A percentile compares a stretch with the other conserved stretches of the same genome.
phyloP scores from a whole-genome alignment of 2,113 vertebrate genomes.

The Brachyistius frenatus region DNA sequence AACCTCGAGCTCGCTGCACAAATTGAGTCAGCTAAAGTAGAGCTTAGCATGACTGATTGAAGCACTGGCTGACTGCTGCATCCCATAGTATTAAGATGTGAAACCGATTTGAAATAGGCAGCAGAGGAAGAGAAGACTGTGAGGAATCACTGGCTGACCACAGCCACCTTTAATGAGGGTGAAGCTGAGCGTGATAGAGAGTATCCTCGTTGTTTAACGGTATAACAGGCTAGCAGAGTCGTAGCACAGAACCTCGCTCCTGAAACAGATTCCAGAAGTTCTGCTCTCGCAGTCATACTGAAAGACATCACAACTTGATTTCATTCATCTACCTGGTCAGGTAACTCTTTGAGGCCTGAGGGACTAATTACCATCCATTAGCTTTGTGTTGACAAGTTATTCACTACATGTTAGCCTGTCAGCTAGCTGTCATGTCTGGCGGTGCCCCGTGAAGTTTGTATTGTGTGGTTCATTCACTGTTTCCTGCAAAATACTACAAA shows the following conservation, averaged over 20 bases:
- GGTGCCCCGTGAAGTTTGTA: not conserved
- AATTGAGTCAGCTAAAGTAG: slow-evolving; percentile 26
- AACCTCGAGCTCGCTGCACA: slow-evolving; percentile 42
- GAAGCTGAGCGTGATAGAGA: not conserved
- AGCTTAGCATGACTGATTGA: slow-evolving; percentile 43
- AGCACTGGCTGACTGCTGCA: not conserved
- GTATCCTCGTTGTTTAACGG: not conserved
- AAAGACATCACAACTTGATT: not conserved
- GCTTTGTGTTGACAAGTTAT: not conserved
- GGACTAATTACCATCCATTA: not conserved
- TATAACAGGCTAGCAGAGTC: not conserved
- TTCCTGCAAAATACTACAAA: not conserved
- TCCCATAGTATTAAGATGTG: slow-evolving; percentile 4
- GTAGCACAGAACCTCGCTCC: not conserved
- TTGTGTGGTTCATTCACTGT: not conserved
- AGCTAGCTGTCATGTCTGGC: not conserved
- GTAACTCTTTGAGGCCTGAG: not conserved
- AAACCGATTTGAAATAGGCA: slow-evolving; percentile 6
- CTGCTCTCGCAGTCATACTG: not conserved
- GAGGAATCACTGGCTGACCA: not conserved
- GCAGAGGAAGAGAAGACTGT: not conserved
- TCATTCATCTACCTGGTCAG: not conserved
- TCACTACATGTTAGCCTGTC: not conserved
- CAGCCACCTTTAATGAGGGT: slow-evolving; percentile 1
- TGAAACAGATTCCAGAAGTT: not conserved